Conservation (phyloP, 64 coral and sea anemone species). For the Pocillopora verrucosa region DNA sequence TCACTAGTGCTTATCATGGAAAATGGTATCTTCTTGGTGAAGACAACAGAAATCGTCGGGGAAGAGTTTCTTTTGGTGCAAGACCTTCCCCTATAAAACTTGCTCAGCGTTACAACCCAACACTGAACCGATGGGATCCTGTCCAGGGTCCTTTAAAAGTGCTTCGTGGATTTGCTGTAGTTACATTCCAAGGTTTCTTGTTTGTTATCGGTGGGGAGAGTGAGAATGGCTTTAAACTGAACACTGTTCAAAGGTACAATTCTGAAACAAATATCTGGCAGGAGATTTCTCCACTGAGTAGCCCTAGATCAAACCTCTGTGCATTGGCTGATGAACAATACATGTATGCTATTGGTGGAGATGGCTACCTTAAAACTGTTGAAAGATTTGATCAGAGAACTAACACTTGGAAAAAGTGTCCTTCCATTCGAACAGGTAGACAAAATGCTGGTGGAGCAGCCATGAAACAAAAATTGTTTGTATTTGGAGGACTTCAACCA, state of each 20-base stretch:
- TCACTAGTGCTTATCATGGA: neutral
- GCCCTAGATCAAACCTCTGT: slow-evolving; percentile 51
- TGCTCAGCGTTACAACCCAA: too few species aligned
- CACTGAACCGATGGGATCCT: too few species aligned
- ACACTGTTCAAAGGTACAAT: slow-evolving; percentile 42
- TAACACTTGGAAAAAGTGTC: slow-evolving; percentile 39
- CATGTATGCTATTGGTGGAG: slow-evolving; percentile 69
- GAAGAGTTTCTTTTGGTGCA: too few species aligned
- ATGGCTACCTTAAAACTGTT: slow-evolving; percentile 27
- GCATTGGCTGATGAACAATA: slow-evolving; percentile 51
- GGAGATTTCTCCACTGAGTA: slow-evolving; percentile 15
- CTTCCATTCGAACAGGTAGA: slow-evolving; percentile 20
- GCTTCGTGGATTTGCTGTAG: too few species aligned
- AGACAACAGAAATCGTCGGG: neutral
- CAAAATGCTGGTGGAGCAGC: slow-evolving; percentile 44
- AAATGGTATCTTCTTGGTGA: neutral
- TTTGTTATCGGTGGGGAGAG: slow-evolving; percentile 70
- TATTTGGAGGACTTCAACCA: slow-evolving; percentile 43
- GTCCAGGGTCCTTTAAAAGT: too few species aligned
- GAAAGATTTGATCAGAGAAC: slow-evolving; percentile 58
- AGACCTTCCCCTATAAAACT: too few species aligned
- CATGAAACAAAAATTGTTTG: slow-evolving; percentile 37
- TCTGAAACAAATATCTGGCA: slow-evolving; percentile 49
- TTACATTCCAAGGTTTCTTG: neutral
- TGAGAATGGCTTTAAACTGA: neutral